Evolutionary conservation across 2,113 vertebrate species (phyloP), one percentile per base, ranked within the genome.

Genomic region (Girardinichthys multiradiatus): DNA sequence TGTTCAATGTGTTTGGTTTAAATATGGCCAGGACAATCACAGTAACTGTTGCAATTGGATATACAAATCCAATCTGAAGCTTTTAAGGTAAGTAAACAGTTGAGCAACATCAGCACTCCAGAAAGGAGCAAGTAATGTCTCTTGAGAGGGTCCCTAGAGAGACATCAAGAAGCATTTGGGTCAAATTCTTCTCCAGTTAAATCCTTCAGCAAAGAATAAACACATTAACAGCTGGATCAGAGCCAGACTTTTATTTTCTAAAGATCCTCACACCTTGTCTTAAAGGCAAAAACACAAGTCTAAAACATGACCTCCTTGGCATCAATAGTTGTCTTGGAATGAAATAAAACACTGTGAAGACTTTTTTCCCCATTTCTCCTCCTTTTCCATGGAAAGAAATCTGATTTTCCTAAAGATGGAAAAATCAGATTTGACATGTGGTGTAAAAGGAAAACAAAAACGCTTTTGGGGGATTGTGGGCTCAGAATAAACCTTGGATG

Each of bases 291-390:
- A 31, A 21, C 29, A 30, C 51, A 65, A 4, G 24, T 29, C 14
- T 80, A 70, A 71, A 78, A 75, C 59, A 64, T 57, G 11, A 74
- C 48, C 69, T 70, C 26, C 19, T 76, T 30, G 31, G 54, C 42
- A 68, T 35, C 35, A 2, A 2, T 10, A 17, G 42, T 26, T 15
- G 61, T 9, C 33, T 64, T 26, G 45, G 60, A 65, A 66, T 77
- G 1, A n/a, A 68, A 29, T 37, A 61, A 51, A 74, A 45, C 65
- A 57, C 42, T 26, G 21, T 2, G 28, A 1, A 57, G 24, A 37
- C 8, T 11, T 35, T 15, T 21, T 9, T 29, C 42, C 42, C 42
- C 42, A 14, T 35, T 60, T 69, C 4, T 0, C 5, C 15, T 62
- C 33, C 6, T 21, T 24, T 39, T 77, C 13, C 19, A 1, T 64